phyloP scores from a whole-genome alignment of 2,888 invertebrate genomes.

The Tachystola acroxantha region DNA sequence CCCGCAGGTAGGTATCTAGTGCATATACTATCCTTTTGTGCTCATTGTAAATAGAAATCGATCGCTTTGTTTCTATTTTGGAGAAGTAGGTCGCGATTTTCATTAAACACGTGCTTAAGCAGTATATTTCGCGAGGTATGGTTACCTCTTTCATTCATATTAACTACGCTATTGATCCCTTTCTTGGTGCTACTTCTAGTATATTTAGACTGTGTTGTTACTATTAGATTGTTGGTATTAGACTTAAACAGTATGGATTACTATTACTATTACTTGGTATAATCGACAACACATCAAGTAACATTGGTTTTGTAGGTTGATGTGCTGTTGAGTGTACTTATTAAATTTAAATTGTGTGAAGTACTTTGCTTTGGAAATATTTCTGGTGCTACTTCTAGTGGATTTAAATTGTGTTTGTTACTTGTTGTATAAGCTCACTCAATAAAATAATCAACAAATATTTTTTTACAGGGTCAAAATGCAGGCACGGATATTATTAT shows the following conservation, averaged over 20 bases:
- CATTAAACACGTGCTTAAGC: conserved; percentile 16
- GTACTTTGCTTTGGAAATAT: background rate
- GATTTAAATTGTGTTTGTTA: background rate
- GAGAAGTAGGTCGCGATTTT: conserved; percentile 42
- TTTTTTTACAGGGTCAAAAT: conserved; percentile 13
- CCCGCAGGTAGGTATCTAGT: conserved; percentile 27
- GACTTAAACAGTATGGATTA: too few species aligned
- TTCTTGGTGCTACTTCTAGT: too few species aligned
- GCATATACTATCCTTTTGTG: conserved; percentile 31
- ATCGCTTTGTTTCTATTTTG: conserved; percentile 51
- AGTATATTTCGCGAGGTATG: conserved; percentile 10
- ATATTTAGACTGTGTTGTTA: too few species aligned
- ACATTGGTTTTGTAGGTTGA: too few species aligned
- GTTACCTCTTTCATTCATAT: background rate
- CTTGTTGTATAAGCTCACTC: background rate
- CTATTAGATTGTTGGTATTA: too few species aligned
- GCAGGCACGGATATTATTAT: conserved; percentile 9
- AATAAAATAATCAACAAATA: too few species aligned
- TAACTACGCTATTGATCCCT: too few species aligned
- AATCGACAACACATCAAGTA: too few species aligned
- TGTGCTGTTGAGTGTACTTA: too few species aligned
- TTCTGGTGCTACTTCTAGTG: background rate
- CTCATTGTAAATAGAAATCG: conserved; percentile 60
- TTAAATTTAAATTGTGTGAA: background rate
- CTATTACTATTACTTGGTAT: too few species aligned